These are phyloP conservation scores for Dipodomys ordii DNA, from an alignment of 2,113 vertebrate genomes.

Conservation along the genomic window DNA sequence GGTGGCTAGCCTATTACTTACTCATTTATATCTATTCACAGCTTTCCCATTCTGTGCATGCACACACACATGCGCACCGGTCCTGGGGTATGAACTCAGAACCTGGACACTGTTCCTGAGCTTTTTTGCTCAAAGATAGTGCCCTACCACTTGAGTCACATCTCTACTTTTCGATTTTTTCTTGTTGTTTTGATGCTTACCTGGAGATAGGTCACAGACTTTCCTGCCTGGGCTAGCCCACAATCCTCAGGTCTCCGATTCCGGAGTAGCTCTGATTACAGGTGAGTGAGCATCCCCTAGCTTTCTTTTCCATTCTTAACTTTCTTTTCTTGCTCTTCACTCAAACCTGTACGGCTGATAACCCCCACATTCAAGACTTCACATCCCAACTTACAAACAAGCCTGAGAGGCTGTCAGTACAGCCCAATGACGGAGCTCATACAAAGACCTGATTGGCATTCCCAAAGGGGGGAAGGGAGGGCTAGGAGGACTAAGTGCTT, in stretches of 20 bases:
- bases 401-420: neutral
- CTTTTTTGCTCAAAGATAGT: no score
- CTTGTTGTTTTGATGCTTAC: no score
- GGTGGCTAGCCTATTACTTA: neutral
- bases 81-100: no score
- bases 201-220: no score
- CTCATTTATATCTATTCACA: conserved; percentile 33
- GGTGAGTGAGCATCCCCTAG: no score
- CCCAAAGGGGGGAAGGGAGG: neutral
- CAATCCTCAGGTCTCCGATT: no score
- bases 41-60: conserved; percentile 10
- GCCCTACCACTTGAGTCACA: no score
- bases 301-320: conserved; percentile 24
- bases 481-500: neutral
- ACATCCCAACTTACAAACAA: conserved; percentile 19
- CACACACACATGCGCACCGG: no score
- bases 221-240: no score
- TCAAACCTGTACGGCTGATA: conserved; percentile 4
- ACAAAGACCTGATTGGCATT: neutral
- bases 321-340: neutral
- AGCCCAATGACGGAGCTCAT: neutral
- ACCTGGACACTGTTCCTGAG: no score
- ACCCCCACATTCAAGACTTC: neutral
- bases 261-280: no score
- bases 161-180: no score